phyloP scores from a whole-genome alignment of 2,797 vertebrate species.

The Oreonectes daqikongensis region DNA sequence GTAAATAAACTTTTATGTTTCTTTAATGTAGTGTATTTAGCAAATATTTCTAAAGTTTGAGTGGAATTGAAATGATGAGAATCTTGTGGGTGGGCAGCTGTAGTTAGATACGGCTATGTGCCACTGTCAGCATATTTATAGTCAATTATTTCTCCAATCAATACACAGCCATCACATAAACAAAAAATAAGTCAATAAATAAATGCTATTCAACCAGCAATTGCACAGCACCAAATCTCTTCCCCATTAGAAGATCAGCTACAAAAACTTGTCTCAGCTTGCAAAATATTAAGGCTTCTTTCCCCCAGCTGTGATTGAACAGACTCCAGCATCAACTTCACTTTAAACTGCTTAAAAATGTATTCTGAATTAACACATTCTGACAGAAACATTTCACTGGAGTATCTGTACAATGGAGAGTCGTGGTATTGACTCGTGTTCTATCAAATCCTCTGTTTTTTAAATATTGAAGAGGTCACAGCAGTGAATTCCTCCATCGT shows the following conservation, averaged over 20 bases:
- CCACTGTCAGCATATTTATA: neutral
- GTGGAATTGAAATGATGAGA: neutral
- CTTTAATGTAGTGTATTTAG: too few relatives aligned
- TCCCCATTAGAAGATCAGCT: neutral
- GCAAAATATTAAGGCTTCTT: conserved; percentile 17
- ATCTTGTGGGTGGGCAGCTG: neutral
- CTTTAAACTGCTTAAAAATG: conserved; percentile 50
- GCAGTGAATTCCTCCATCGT: conserved; percentile 32
- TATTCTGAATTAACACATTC: conserved; percentile 51
- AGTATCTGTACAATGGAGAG: conserved; percentile 40
- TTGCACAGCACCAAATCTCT: neutral
- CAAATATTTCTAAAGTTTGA: too few relatives aligned
- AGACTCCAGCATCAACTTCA: conserved; percentile 18
- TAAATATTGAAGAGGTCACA: conserved; percentile 57
- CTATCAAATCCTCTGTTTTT: conserved; percentile 47
- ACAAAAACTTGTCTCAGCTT: conserved; percentile 23
- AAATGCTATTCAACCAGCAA: neutral
- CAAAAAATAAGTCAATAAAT: neutral
- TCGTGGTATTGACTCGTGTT: conserved; percentile 26
- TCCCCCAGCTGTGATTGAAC: conserved; percentile 23
- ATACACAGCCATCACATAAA: neutral
- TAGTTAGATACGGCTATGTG: neutral
- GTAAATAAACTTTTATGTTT: too few relatives aligned
- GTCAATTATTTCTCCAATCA: neutral
- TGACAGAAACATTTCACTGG: conserved; percentile 50